Conservation (phyloP, 2,797 vertebrate genomes). For the Spinus olivaceus region DNA sequence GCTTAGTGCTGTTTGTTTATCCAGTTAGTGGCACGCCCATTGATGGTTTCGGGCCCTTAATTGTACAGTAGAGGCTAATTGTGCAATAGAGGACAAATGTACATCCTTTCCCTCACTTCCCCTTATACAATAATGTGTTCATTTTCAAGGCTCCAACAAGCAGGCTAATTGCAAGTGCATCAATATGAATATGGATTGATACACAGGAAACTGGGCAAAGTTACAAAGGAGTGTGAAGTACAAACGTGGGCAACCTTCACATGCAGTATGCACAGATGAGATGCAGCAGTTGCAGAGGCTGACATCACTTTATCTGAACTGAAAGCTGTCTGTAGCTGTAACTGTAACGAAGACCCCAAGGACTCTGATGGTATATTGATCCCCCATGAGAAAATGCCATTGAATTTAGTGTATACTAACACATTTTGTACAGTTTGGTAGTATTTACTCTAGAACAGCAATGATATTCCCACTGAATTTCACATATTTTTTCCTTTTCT, state of each 20-base stretch:
- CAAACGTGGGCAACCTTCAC: neutral
- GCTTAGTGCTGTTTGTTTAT: neutral
- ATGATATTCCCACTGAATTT: neutral
- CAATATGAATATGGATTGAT: neutral
- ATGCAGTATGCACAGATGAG: neutral
- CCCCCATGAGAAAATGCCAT: neutral
- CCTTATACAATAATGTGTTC: neutral
- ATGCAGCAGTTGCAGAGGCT: neutral
- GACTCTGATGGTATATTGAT: neutral
- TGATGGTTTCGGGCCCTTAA: neutral
- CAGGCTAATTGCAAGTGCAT: neutral
- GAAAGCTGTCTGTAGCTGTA: neutral
- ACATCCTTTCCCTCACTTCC: neutral
- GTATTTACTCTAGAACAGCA: neutral
- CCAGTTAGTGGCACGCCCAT: neutral
- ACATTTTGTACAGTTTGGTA: neutral
- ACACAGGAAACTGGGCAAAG: neutral
- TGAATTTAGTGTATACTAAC: neutral
- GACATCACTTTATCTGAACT: neutral
- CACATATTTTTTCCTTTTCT: neutral
- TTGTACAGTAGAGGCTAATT: neutral
- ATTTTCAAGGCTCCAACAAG: neutral
- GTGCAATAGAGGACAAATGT: neutral
- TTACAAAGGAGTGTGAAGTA: neutral
- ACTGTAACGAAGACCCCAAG: neutral